These are phyloP conservation scores for Bubo bubo DNA, from an alignment of 2,113 vertebrate genomes.

Conservation along the genomic window DNA sequence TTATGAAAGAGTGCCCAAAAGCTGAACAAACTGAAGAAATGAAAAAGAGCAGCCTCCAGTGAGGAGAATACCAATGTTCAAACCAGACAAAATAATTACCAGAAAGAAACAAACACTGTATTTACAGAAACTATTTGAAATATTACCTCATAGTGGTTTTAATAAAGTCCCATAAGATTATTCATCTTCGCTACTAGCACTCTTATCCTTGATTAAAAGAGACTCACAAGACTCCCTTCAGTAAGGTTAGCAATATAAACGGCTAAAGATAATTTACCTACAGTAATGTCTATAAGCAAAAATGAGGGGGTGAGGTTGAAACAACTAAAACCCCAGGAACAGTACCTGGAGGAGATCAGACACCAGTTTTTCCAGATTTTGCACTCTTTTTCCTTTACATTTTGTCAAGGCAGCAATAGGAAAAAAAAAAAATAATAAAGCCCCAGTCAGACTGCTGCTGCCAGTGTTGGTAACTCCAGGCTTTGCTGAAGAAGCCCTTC, in stretches of 20 bases:
- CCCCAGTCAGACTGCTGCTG: not conserved
- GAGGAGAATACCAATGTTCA: not conserved
- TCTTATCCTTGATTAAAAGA: not conserved
- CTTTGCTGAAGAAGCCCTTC: not conserved
- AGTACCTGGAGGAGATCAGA: not conserved
- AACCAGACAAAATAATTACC: slow-evolving; percentile 33
- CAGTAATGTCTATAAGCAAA: not conserved
- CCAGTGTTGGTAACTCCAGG: not conserved
- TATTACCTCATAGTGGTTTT: not conserved
- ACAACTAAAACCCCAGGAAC: not conserved
- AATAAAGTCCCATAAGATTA: not conserved
- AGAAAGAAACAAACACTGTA: not conserved
- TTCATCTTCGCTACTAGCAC: not conserved
- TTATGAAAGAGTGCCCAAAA: not conserved
- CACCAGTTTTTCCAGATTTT: not conserved
- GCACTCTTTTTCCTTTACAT: not conserved
- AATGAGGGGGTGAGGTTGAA: not conserved
- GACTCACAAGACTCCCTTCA: not conserved
- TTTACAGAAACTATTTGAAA: not conserved
- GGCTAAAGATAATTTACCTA: not conserved
- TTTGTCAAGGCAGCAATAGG: not conserved
- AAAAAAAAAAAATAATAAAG: not conserved
- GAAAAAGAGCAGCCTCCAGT: not conserved
- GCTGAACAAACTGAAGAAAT: not conserved
- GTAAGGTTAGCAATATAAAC: not conserved